Base-by-base conservation (phyloP, 2,113 vertebrate genomes). In the Catagonus wagneri region DNA sequence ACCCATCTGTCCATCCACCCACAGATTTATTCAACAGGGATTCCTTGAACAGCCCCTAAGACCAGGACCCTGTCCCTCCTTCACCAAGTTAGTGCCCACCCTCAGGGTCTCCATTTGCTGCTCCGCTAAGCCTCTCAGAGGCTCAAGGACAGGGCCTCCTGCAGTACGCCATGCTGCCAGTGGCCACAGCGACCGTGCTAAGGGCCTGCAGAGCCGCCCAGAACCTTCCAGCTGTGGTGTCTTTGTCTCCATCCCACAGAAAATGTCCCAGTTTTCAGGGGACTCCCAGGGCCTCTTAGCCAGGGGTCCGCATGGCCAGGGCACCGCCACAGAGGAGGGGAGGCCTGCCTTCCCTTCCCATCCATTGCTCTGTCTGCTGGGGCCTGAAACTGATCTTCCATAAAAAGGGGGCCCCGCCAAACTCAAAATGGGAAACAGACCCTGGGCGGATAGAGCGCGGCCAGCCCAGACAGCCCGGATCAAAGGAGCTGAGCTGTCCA, bases 381-480 rank as follows among this genome's bases (percentile, higher is more conserved):
- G 93, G 90, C 85, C 97, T 98, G 97, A 94, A 98, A 95, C 95
- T 16, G 97, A 98, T 86, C 91, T 66, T 87, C 95, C 94, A 74
- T 80, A 74, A 81, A 97, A 92, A 92, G 95, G n/a, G 27, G 85
- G 54, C 8, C 50, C 85, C 85, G 97, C 96, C 19, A 50, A 94
- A 86, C 89, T 81, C 93, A 91, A 98, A 98, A 98, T 98, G 0
- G 0, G 97, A 98, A 98, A 78, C 98, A 98, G 98, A 98, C 95
- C 91, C 13, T 1, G 83, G 52, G 89, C 94, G 36, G 95, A 85
- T 83, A 89, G 72, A 79, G 97, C 34, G 71, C 76, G 76, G 87
- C 85, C 71, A 86, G 96, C 32, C 25, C 98, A 95, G 97, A 97
- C 92, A 27, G 65, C 83, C 54, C 6, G 39, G 98, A 98, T 98